Evolutionary conservation across 2,888 invertebrate species (phyloP).

Genomic region (Dicyrtomina minuta): DNA sequence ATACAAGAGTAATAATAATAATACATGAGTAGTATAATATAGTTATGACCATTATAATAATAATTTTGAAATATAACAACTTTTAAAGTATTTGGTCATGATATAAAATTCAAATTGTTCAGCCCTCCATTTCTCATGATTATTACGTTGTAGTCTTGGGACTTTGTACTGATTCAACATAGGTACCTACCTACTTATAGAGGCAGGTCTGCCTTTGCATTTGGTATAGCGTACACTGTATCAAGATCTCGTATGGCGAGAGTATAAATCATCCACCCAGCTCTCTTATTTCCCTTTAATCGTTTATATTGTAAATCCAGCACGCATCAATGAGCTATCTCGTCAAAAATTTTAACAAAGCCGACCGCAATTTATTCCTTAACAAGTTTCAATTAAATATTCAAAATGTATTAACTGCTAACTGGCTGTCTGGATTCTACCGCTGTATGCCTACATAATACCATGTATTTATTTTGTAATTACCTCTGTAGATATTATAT

Average conservation of each 20-base stretch:
- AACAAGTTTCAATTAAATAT: too few relatives aligned
- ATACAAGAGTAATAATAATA: too few relatives aligned
- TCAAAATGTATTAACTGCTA: too few relatives aligned
- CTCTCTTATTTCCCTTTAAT: slow-evolving; percentile 33
- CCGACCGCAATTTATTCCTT: slow-evolving; percentile 16
- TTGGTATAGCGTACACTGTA: too few relatives aligned
- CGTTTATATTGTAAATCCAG: slow-evolving; percentile 20
- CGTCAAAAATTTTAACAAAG: slow-evolving; percentile 15
- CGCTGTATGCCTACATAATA: too few relatives aligned
- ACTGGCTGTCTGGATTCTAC: too few relatives aligned
- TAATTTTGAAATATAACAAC: slow-evolving; percentile 28
- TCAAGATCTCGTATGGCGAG: slow-evolving; percentile 24
- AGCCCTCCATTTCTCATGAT: neutral
- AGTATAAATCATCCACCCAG: slow-evolving; percentile 28
- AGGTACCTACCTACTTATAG: neutral
- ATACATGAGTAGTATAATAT: neutral
- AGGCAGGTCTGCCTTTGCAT: too few relatives aligned
- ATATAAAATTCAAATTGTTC: slow-evolving; percentile 9
- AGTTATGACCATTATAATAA: slow-evolving; percentile 28
- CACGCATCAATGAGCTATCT: slow-evolving; percentile 23
- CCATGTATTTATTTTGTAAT: too few relatives aligned
- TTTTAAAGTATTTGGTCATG: slow-evolving; percentile 28
- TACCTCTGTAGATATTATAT: too few relatives aligned
- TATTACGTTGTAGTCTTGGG: too few relatives aligned
- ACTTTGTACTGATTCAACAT: neutral